These are phyloP conservation scores for Drosophila mimetica DNA, from an alignment of 2,888 invertebrate genomes.

Conservation along the genomic window DNA sequence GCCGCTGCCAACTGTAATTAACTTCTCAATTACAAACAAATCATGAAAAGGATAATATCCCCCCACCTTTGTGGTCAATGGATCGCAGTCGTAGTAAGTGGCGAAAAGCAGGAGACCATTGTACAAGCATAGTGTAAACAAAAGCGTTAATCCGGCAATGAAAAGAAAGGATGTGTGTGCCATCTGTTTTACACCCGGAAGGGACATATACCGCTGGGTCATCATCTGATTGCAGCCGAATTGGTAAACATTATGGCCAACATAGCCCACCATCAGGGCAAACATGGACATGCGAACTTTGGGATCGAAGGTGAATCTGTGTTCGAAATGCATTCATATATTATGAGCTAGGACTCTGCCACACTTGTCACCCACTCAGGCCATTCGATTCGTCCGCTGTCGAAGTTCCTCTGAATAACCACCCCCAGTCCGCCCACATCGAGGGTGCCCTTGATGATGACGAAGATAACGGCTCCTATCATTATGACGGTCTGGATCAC, in stretches of 20 bases:
- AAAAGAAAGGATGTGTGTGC: constrained; percentile 88
- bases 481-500: constrained; percentile 92
- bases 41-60: neutral
- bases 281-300: constrained; percentile 92
- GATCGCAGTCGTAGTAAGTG: constrained; percentile 91
- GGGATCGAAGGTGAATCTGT: constrained; percentile 91
- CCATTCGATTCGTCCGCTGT: constrained; percentile 88
- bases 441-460: constrained; percentile 90
- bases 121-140: constrained; percentile 88
- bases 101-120: constrained; percentile 91
- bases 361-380: constrained; percentile 87
- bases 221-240: constrained; percentile 93
- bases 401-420: constrained; percentile 88
- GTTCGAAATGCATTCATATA: constrained; percentile 34
- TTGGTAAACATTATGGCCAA: constrained; percentile 89
- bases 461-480: constrained; percentile 90
- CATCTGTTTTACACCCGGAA: constrained; percentile 89
- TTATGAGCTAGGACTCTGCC: neutral
- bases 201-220: constrained; percentile 92
- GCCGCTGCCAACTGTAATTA: constrained; percentile 88
- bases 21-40: neutral
- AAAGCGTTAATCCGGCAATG: constrained; percentile 86
- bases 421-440: constrained; percentile 89
- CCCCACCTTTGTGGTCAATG: constrained; percentile 90
- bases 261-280: constrained; percentile 90